These are phyloP conservation scores for Ammodytes dubius DNA, from an alignment of 2,113 vertebrate genomes.

Conservation along the genomic window DNA sequence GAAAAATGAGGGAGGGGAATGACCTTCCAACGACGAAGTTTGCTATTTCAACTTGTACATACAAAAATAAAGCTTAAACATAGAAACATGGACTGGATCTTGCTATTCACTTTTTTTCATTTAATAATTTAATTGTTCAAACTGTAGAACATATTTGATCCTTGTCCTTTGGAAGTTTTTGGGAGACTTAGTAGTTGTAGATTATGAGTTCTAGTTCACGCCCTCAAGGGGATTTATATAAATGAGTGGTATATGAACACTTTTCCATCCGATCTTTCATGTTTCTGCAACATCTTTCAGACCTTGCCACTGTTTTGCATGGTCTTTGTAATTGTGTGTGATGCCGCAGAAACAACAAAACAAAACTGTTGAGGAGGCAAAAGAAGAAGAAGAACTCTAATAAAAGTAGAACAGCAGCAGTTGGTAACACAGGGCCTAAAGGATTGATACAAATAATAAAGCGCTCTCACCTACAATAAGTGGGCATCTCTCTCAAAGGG, in stretches of 20 bases:
- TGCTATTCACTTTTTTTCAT: not conserved
- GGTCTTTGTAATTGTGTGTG: not conserved
- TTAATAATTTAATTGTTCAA: not conserved
- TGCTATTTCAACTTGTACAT: slow-evolving; percentile 29
- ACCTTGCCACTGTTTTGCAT: not conserved
- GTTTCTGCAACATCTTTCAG: not conserved
- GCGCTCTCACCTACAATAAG: not conserved
- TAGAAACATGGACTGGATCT: not conserved
- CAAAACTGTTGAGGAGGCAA: not conserved
- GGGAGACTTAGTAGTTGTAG: too few species aligned
- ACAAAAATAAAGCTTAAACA: not conserved
- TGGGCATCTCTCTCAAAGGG: slow-evolving; percentile 21
- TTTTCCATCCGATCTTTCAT: not conserved
- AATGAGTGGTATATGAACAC: not conserved
- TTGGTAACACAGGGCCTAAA: not conserved
- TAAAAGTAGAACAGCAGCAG: not conserved
- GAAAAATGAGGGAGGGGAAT: slow-evolving; percentile 58
- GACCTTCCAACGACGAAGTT: slow-evolving; percentile 77
- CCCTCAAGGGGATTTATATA: not conserved
- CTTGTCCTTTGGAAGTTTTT: not conserved
- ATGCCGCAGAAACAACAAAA: not conserved
- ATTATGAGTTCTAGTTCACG: too few species aligned
- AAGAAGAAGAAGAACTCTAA: not conserved
- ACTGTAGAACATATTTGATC: not conserved
- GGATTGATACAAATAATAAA: slow-evolving; percentile 3